These are phyloP conservation scores for Synodontis membranacea DNA, from an alignment of 2,113 vertebrate genomes.

Conservation along the genomic window DNA sequence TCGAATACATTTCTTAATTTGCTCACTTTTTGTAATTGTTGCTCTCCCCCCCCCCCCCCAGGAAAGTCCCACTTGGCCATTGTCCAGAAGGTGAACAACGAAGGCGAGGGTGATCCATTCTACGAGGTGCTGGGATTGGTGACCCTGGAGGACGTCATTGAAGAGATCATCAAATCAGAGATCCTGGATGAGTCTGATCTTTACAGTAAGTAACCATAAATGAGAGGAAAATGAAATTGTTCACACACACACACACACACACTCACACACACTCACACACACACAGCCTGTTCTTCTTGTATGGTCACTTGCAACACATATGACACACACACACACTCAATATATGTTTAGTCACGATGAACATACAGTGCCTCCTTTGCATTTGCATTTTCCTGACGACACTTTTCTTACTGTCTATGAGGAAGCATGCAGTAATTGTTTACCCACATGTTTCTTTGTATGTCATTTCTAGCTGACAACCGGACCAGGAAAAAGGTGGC, in stretches of 20 bases:
- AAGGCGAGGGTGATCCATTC: conserved; percentile 95
- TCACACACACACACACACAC: background rate
- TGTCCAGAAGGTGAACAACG: conserved; percentile 97
- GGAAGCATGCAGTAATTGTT: background rate
- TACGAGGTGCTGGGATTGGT: conserved; percentile 95
- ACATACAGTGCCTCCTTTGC: background rate
- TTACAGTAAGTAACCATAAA: conserved; percentile 80
- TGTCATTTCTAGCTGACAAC: conserved; percentile 81
- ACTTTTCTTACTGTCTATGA: background rate
- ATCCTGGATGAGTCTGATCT: conserved; percentile 91
- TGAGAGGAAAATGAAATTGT: background rate
- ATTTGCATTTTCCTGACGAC: background rate
- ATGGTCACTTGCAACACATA: background rate
- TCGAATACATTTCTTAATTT: background rate
- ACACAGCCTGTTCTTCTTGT: background rate
- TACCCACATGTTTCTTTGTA: background rate
- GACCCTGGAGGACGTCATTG: conserved; percentile 93
- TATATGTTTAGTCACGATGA: conserved; percentile 10
- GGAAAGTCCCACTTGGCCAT: conserved; percentile 98
- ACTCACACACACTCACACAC: too few relatives aligned
- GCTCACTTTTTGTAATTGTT: background rate
- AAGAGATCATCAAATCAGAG: conserved; percentile 95
- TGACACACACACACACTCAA: too few relatives aligned
- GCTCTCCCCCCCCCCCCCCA: conserved; percentile 35
- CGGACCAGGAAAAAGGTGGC: conserved; percentile 83